phyloP scores from a whole-genome alignment of 2,113 vertebrate species.

The Tachuris rubrigastra region DNA sequence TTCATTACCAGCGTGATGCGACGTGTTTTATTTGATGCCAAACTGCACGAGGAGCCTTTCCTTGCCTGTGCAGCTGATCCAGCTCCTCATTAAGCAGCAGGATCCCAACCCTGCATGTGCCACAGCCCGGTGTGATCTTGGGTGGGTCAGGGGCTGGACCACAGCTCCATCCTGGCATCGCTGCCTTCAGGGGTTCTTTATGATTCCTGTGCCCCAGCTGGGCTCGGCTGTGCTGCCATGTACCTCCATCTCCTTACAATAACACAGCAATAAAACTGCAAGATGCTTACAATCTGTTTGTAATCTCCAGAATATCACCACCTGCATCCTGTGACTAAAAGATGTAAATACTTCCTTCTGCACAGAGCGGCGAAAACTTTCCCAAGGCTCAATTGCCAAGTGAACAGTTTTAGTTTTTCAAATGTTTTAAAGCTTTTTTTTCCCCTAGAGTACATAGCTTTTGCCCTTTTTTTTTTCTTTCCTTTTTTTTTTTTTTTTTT shows the following conservation, averaged over 20 bases:
- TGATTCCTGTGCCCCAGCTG: not conserved
- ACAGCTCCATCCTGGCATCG: not conserved
- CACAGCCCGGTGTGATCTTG: accelerated
- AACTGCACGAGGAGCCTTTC: not conserved
- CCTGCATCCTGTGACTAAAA: not conserved
- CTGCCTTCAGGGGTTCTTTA: not conserved
- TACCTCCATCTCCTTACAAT: not conserved
- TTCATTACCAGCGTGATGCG: not conserved
- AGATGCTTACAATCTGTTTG: not conserved
- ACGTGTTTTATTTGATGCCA: not conserved
- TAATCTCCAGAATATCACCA: not conserved
- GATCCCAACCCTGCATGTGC: accelerated
- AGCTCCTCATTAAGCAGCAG: not conserved
- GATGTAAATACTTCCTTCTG: not conserved
- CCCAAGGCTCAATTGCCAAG: not conserved
- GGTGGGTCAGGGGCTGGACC: not conserved
- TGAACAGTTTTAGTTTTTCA: not conserved
- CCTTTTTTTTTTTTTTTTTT: no score
- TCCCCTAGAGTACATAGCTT: not conserved
- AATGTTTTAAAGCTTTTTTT: not conserved
- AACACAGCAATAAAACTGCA: not conserved
- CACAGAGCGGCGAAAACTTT: accelerated
- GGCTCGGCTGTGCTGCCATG: not conserved
- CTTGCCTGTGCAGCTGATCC: not conserved
- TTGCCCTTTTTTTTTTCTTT: accelerated